Evolutionary conservation across 2,888 invertebrate species (phyloP), one percentile per base, ranked within the genome.

Genomic region (Poecilus cupreus): DNA sequence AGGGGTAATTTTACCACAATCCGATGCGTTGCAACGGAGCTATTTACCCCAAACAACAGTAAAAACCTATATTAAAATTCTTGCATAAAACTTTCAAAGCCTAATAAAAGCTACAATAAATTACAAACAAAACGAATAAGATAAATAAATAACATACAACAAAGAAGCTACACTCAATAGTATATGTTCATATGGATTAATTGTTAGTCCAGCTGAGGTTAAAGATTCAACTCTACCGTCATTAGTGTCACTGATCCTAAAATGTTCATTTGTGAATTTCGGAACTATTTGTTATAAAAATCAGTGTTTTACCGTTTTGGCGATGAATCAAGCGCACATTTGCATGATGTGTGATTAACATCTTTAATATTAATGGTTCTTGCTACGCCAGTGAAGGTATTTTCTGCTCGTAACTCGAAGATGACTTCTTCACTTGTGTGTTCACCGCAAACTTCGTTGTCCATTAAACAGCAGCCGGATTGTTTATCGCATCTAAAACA

Each of bases 401-500:
- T 32, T 26, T 60, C 6, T 10, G 84, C 85, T 79, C 80, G 83
- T 3, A 88, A 81, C 54, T 84, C 83, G 26, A 88, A 82, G 32
- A 86, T 84, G 10, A 87, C 82, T n/a, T 85, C 83, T 64, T 86
- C 86, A 51, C 82, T 82, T 3, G 81, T 16, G 0, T 83, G 75
- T n/a, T 87, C 86, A 2, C 82, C 82, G 80, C 88, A 88, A 10
- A 83, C 85, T 74, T 84, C 75, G 10, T 83, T 81, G 10, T 82
- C 77, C 18, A 82, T 84, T 16, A 2, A 16, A 64, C 88, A 88
- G 49, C 88, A 88, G 1, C 88, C 88, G 0, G 88, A 83, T n/a
- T 86, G 85, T 3, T 80, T 83, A 77, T 88, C 88, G 83, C 88
- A 88, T 18, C 87, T 85, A 76, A 22, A 82, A 82, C 46, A 13